These are phyloP conservation scores for Cinclus cinclus DNA, from an alignment of 2,113 vertebrate genomes.

Conservation along the genomic window DNA sequence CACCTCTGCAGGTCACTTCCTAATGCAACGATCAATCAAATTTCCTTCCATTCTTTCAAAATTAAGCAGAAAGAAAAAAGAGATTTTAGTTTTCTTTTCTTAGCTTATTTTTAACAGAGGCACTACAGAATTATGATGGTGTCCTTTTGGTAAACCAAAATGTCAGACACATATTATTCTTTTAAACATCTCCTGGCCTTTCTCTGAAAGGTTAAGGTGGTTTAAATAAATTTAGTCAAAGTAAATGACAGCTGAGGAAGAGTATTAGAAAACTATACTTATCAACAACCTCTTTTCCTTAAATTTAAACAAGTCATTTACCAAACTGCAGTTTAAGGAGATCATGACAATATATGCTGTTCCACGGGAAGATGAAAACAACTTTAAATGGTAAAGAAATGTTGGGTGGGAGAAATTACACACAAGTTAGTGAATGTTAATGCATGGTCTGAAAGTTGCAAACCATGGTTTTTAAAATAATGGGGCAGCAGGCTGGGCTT, in stretches of 20 bases:
- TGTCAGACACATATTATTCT: constrained; percentile 76
- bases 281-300: constrained; percentile 70
- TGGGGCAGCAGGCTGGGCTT: background rate
- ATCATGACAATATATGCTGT: constrained; percentile 12
- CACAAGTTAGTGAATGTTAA: constrained; percentile 54
- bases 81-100: constrained; percentile 67
- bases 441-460: constrained; percentile 27
- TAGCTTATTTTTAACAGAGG: constrained; percentile 70
- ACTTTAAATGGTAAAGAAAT: constrained; percentile 44
- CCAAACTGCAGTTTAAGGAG: constrained; percentile 61
- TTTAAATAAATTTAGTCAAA: constrained; percentile 81
- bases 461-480: constrained; percentile 23
- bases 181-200: constrained; percentile 72
- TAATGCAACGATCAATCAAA: constrained; percentile 39
- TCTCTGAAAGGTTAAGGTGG: constrained; percentile 78
- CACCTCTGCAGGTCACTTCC: constrained; percentile 9
- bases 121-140: constrained; percentile 69
- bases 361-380: constrained; percentile 35
- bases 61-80: constrained; percentile 61
- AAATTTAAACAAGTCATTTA: constrained; percentile 75
- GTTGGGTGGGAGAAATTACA: constrained; percentile 29
- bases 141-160: constrained; percentile 77
- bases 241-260: constrained; percentile 74
- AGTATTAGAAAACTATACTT: constrained; percentile 71
- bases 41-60: constrained; percentile 13